These are phyloP conservation scores for Hypothenemus hampei DNA, from an alignment of 1,140 invertebrate genomes.

Conservation along the genomic window DNA sequence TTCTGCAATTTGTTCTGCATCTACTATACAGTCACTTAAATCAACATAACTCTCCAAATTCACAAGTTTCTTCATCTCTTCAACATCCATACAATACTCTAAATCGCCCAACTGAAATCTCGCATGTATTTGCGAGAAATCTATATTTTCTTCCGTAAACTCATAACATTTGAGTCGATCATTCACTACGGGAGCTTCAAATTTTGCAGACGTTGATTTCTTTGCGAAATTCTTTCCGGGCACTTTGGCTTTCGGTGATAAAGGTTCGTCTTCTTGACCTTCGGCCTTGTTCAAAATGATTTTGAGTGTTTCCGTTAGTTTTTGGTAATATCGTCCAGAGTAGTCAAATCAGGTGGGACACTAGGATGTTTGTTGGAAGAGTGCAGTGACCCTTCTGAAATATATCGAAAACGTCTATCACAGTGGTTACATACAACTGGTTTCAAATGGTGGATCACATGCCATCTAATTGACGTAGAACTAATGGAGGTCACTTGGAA, in stretches of 20 bases:
- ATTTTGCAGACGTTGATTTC: slow-evolving; percentile 29
- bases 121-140: slow-evolving; percentile 25
- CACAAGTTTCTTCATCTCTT: slow-evolving; percentile 25
- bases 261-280: background rate
- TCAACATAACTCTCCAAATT: slow-evolving; percentile 25
- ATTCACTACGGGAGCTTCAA: background rate
- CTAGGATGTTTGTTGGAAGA: slow-evolving; percentile 12
- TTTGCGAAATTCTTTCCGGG: slow-evolving; percentile 22
- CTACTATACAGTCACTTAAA: slow-evolving; percentile 13
- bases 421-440: slow-evolving; percentile 28
- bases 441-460: slow-evolving; percentile 28
- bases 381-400: slow-evolving; percentile 6
- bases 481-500: background rate
- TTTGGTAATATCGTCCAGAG: background rate
- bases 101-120: slow-evolving; percentile 26
- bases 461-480: slow-evolving; percentile 14
- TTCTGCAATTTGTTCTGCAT: background rate
- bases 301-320: slow-evolving; percentile 5
- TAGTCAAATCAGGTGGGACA: background rate
- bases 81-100: slow-evolving; percentile 19
- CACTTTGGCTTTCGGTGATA: background rate
- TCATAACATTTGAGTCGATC: background rate
- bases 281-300: background rate
- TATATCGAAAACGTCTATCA: slow-evolving; percentile 15
- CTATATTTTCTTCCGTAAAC: too few relatives aligned